Percentiles rank a stretch among this genome's conserved stretches.
phyloP scores from a whole-genome alignment of 2,888 invertebrate genomes.

The Zaprionus lineosus region DNA sequence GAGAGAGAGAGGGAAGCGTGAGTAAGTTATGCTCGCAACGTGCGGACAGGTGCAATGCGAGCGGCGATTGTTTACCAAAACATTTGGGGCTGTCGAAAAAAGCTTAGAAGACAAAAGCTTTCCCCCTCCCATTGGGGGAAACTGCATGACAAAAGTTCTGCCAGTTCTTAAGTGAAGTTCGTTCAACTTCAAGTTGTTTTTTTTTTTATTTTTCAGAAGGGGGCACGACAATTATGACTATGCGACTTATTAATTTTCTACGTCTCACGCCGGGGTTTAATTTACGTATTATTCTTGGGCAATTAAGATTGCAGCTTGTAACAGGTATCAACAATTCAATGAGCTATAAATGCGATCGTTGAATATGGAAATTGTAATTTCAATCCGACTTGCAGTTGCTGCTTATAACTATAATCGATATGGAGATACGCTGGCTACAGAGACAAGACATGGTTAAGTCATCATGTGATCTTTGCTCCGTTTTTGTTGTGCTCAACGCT shows the following conservation, averaged over 20 bases:
- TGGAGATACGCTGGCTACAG: too few species aligned
- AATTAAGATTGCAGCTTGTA: slow-evolving; percentile 14
- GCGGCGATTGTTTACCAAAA: slow-evolving; percentile 32
- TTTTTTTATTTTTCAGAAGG: background rate
- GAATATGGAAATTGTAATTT: slow-evolving; percentile 23
- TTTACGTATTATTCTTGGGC: slow-evolving; percentile 23
- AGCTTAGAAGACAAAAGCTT: slow-evolving; percentile 33
- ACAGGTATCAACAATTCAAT: slow-evolving; percentile 27
- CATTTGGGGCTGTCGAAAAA: slow-evolving; percentile 22
- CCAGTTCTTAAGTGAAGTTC: slow-evolving; percentile 21
- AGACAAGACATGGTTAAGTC: slow-evolving; percentile 25
- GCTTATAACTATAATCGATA: slow-evolving; percentile 10
- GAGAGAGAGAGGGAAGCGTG: slow-evolving; percentile 1
- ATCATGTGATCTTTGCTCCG: slow-evolving; percentile 29
- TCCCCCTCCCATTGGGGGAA: background rate
- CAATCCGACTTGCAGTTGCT: slow-evolving; percentile 2
- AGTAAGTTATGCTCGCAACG: slow-evolving; percentile 7
- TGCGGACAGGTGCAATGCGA: slow-evolving; percentile 41
- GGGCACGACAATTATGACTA: slow-evolving; percentile 26
- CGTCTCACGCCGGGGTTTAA: slow-evolving; percentile 42
- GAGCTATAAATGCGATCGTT: slow-evolving; percentile 30
- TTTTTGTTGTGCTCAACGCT: background rate
- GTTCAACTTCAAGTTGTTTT: slow-evolving; percentile 41
- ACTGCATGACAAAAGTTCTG: background rate
- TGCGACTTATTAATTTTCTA: slow-evolving; percentile 4